Base-by-base conservation (phyloP, 2,888 invertebrate species). In the Lissonota sp. region DNA sequence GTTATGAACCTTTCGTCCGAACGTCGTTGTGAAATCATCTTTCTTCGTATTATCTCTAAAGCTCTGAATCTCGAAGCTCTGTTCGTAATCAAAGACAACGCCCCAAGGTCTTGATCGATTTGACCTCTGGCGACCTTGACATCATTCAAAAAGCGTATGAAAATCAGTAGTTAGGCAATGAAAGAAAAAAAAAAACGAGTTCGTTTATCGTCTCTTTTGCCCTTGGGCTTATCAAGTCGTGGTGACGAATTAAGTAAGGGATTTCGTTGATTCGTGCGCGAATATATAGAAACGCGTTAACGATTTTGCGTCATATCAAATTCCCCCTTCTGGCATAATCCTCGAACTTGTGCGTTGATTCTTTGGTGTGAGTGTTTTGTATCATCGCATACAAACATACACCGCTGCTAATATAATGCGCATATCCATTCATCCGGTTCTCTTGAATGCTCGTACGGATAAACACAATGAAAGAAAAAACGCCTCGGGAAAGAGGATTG, bases 391-490 rank as follows among this genome's bases (percentile, higher is more conserved):
- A 64, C 53, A 71, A 62, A 66, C 44, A 67, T 49, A 10, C n/a
- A 10, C n/a, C 60, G 71, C 3, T 26, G 16, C 16, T 66, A n/a
- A 42, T 57, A 26, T 66, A n/a, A 42, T 57, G 26, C 40, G 40
- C 10, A n/a, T 71, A 60, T 40, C n/a, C 57, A 40, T 39, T 67
- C 62, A 79, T 79, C 73, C 72, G 79, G 73, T 72, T 78, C 51
- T 44, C 51, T 63, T 42, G 60, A 58, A 73, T 49, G 40, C 62
- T 46, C 67, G 64, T 14, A 12, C 42, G 55, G 72, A 79, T 69
- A 69, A 79, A 67, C 73, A 62, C 12, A 63, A 79, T 26, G 72
- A 62, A 73, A 63, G 3, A 26, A 53, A 49, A 69, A 49, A 49
- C 12, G 12, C n/a, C 49, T 26, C 26, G 26, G 3, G 26, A 26